Evolutionary conservation across 1,140 invertebrate genomes (phyloP).

Genomic region (Frieseomelitta varia): DNA sequence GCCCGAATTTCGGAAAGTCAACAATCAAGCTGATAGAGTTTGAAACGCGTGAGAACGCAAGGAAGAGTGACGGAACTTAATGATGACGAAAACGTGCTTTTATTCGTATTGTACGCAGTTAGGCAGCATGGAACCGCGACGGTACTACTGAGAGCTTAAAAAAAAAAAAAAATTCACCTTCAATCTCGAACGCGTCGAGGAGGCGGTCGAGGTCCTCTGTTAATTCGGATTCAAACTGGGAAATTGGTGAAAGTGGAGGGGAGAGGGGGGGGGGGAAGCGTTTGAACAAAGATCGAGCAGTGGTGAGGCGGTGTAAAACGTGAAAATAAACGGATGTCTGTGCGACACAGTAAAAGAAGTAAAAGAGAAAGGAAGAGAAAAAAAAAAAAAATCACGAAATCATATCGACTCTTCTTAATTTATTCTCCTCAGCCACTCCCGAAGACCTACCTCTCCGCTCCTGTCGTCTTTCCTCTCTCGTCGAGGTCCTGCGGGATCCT

Average conservation of each 20-base stretch:
- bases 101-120: not conserved
- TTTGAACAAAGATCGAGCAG: conserved; percentile 35
- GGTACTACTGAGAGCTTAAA: conserved; percentile 40
- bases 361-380: conserved; percentile 28
- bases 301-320: conserved; percentile 47
- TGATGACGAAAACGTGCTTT: conserved; percentile 16
- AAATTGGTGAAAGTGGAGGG: not conserved
- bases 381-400: conserved; percentile 20
- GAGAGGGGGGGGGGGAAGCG: no score
- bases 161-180: conserved; percentile 31
- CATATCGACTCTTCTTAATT: conserved; percentile 11
- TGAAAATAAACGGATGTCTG: conserved; percentile 57
- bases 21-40: conserved; percentile 5
- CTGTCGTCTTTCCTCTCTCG: conserved; percentile 67
- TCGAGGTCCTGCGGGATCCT: conserved; percentile 50
- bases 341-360: conserved; percentile 52
- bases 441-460: conserved; percentile 69
- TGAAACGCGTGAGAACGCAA: not conserved
- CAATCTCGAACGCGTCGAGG: not conserved
- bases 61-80: not conserved
- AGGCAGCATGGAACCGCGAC: not conserved
- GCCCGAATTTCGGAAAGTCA: no score
- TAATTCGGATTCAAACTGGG: not conserved
- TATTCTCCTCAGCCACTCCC: conserved; percentile 68
- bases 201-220: not conserved